phyloP scores from a whole-genome alignment of 64 coral and sea anemone genomes.

The Trachythela sp. region DNA sequence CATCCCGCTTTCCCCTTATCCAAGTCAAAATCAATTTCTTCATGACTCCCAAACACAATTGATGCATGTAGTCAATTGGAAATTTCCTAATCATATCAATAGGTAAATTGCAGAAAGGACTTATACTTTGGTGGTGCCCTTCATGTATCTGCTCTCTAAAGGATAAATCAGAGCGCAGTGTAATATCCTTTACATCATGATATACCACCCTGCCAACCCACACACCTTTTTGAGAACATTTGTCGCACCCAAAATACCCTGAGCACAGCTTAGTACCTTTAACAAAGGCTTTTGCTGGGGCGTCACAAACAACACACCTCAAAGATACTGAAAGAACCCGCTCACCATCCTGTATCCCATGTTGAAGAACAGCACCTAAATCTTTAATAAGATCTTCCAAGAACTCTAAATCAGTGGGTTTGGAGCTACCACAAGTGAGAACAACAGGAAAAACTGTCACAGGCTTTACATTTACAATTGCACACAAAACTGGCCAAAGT shows the following conservation, averaged over 20 bases:
- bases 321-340: neutral
- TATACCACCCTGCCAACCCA: neutral
- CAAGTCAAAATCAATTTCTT: neutral
- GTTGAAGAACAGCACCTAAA: neutral
- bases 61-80: no score
- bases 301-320: neutral
- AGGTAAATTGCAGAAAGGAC: neutral
- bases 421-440: neutral
- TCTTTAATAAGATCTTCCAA: neutral
- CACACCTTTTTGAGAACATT: neutral
- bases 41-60: neutral
- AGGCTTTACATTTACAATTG: neutral
- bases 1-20: neutral
- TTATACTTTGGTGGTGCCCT: neutral
- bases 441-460: no score
- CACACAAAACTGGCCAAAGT: neutral
- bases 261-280: neutral
- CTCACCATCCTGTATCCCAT: neutral
- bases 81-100: conserved; percentile 9
- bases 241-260: neutral
- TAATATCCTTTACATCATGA: neutral
- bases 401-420: neutral
- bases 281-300: neutral
- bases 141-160: neutral
- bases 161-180: neutral